Conservation (phyloP, 1,140 invertebrate genomes). For the Caenorhabditis briggsae region DNA sequence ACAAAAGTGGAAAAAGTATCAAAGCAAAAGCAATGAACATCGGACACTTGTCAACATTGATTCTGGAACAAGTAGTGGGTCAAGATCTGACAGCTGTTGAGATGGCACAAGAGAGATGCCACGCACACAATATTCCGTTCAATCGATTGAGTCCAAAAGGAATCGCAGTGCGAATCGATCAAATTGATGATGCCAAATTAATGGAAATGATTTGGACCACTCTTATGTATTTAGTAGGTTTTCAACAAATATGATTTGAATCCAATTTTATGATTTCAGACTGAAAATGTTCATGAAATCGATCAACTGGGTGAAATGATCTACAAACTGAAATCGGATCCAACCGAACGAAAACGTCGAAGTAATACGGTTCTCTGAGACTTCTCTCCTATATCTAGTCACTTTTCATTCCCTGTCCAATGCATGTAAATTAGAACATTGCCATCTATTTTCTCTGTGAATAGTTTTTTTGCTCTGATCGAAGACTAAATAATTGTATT, state of each 20-base stretch:
- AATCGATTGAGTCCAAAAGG: conserved; percentile 70
- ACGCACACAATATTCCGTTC: conserved; percentile 72
- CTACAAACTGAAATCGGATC: conserved; percentile 55
- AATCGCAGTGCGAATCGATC: conserved; percentile 73
- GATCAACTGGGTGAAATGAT: conserved; percentile 58
- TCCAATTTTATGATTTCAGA: conserved; percentile 15
- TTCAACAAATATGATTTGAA: neutral
- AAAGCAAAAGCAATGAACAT: conserved; percentile 68
- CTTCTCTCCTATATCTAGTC: neutral
- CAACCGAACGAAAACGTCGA: conserved; percentile 55
- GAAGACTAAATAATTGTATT: neutral
- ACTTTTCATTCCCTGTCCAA: neutral
- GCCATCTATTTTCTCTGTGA: neutral
- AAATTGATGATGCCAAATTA: conserved; percentile 73
- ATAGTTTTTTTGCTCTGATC: neutral
- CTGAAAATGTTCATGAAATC: conserved; percentile 54
- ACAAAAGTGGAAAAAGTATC: conserved; percentile 70
- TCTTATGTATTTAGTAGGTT: conserved; percentile 62
- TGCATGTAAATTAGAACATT: conserved; percentile 48
- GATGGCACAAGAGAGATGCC: conserved; percentile 71
- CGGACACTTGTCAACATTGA: conserved; percentile 67
- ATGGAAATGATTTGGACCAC: conserved; percentile 75
- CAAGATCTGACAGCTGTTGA: conserved; percentile 73
- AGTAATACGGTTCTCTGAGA: conserved; percentile 62
- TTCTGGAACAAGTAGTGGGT: conserved; percentile 75